Conservation (phyloP, 1,140 invertebrate species). For the Listronotus oregonensis region DNA sequence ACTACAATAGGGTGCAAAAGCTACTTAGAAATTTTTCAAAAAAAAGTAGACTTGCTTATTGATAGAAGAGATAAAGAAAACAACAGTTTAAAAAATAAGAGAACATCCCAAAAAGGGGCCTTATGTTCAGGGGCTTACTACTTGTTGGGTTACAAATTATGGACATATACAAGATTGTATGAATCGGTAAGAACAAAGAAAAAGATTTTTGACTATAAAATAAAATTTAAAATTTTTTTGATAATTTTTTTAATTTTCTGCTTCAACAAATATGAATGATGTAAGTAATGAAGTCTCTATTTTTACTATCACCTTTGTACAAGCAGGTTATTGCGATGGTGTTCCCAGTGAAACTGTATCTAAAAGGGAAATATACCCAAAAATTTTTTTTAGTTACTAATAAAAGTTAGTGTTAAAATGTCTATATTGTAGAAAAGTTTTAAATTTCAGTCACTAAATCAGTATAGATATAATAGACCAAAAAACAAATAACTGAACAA, state of each 20-base stretch:
- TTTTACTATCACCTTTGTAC: constrained; percentile 71
- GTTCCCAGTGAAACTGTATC: constrained; percentile 87
- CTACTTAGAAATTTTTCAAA: constrained; percentile 87
- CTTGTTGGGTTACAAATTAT: constrained; percentile 85
- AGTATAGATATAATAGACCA: too few relatives aligned
- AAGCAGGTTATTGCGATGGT: constrained; percentile 69
- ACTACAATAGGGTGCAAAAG: constrained; percentile 84
- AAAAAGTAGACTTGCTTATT: constrained; percentile 78
- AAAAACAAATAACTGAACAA: too few relatives aligned
- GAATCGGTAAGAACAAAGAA: constrained; percentile 46
- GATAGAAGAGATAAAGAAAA: constrained; percentile 20
- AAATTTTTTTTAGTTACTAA: too few relatives aligned
- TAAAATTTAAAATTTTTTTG: too few relatives aligned
- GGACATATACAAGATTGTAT: constrained; percentile 75
- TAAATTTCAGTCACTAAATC: too few relatives aligned
- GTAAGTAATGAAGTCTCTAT: constrained; percentile 69
- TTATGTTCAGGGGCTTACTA: constrained; percentile 87
- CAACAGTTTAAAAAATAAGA: constrained; percentile 69
- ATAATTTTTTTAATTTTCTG: too few relatives aligned
- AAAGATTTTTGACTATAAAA: too few relatives aligned
- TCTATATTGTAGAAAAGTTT: too few relatives aligned
- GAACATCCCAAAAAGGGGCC: constrained; percentile 86
- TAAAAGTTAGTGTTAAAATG: too few relatives aligned
- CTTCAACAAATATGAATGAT: constrained; percentile 58
- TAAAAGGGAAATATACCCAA: too few relatives aligned